Conservation (phyloP, 2,797 vertebrate genomes). For the Danionella dracula region DNA sequence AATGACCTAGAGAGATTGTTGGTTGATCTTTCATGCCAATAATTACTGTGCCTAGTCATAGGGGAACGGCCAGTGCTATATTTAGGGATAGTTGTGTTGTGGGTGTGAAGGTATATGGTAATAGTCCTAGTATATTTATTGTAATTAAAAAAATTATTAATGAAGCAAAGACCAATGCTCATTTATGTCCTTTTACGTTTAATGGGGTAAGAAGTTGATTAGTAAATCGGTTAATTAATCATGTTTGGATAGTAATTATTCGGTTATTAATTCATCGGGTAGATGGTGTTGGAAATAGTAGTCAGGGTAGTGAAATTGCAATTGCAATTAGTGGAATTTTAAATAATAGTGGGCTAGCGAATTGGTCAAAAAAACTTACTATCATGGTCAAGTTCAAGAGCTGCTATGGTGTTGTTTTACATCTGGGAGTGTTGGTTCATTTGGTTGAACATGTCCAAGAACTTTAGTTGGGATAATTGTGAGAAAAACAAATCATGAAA, state of each 20-base stretch:
- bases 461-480: background rate
- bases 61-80: background rate
- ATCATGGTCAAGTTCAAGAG: conserved; percentile 52
- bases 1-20: background rate
- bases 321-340: background rate
- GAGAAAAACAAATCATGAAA: conserved; percentile 18
- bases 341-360: background rate
- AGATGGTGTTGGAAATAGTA: rapidly evolving
- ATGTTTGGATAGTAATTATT: rapidly evolving
- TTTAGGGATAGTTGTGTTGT: conserved; percentile 45
- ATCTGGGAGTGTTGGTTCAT: rapidly evolving
- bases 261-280: background rate
- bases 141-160: conserved; percentile 19
- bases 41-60: conserved; percentile 23
- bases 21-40: conserved; percentile 38
- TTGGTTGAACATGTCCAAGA: rapidly evolving
- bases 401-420: background rate
- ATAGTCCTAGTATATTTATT: background rate
- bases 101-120: conserved; percentile 43
- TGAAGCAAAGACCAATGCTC: rapidly evolving
- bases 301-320: rapidly evolving
- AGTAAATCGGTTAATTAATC: background rate
- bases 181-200: background rate
- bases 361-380: conserved; percentile 51
- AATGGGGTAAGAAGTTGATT: conserved; percentile 14